Evolutionary conservation across 1,140 invertebrate genomes (phyloP).

Genomic region (Patella vulgata): DNA sequence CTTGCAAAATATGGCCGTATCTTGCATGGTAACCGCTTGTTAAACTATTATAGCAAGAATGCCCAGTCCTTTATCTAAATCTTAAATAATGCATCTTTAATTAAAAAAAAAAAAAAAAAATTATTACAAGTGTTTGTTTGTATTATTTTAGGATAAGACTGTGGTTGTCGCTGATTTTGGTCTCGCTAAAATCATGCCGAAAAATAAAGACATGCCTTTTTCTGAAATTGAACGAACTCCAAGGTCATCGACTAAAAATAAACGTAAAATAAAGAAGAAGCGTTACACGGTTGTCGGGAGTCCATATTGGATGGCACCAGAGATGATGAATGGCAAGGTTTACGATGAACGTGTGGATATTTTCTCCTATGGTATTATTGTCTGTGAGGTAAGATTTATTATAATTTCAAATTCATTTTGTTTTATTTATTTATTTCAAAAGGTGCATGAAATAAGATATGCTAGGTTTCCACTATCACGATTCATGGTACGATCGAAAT

Average conservation of each 20-base stretch:
- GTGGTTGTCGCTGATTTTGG: slow-evolving; percentile 67
- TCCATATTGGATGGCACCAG: slow-evolving; percentile 67
- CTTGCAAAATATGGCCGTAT: no score
- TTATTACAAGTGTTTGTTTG: neutral
- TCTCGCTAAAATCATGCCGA: slow-evolving; percentile 56
- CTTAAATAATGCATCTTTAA: no score
- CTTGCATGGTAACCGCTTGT: no score
- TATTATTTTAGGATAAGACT: slow-evolving; percentile 51
- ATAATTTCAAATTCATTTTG: no score
- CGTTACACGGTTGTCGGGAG: slow-evolving; percentile 65
- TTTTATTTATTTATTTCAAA: no score
- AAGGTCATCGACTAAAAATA: slow-evolving; percentile 23
- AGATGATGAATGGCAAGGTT: slow-evolving; percentile 62
- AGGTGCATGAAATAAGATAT: no score
- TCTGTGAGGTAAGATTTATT: slow-evolving; percentile 57
- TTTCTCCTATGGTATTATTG: slow-evolving; percentile 64
- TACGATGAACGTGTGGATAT: slow-evolving; percentile 66
- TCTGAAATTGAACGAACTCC: slow-evolving; percentile 23
- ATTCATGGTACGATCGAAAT: no score
- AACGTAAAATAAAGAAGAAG: slow-evolving; percentile 48
- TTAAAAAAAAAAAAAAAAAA: no score
- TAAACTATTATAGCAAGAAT: no score
- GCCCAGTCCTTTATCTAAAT: no score
- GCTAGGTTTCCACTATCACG: no score
- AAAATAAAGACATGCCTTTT: slow-evolving; percentile 14